Percentiles rank a stretch among this genome's conserved stretches.
phyloP scores from a whole-genome alignment of 1,140 invertebrate species.

The Drosophila ercepeae region DNA sequence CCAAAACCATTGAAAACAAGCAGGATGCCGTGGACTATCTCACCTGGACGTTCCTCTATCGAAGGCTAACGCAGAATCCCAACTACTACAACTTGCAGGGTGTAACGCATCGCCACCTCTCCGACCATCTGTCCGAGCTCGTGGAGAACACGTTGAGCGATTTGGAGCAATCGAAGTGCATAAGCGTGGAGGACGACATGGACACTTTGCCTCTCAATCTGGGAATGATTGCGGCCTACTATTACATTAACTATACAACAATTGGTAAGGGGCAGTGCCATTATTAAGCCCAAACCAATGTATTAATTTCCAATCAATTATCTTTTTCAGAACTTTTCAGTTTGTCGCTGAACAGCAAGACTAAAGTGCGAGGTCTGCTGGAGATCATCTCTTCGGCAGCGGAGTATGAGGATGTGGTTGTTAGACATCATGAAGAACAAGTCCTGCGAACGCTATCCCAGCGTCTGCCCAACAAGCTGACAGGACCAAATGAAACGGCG shows the following conservation, averaged over 20 bases:
- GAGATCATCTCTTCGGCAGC: conserved; percentile 99
- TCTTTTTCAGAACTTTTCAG: conserved; percentile 94
- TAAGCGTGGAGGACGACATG: conserved; percentile 99
- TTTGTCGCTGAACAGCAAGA: conserved; percentile 97
- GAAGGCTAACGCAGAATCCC: conserved; percentile 98
- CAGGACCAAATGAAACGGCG: conserved; percentile 85
- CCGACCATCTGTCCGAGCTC: conserved; percentile 98
- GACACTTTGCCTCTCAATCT: conserved; percentile 97
- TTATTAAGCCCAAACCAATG: not conserved
- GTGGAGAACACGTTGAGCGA: conserved; percentile 98
- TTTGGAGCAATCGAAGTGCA: conserved; percentile 98
- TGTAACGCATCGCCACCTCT: conserved; percentile 97
- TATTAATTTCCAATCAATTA: not conserved
- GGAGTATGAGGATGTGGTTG: conserved; percentile 97
- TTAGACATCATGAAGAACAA: conserved; percentile 97
- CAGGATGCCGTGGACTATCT: conserved; percentile 99
- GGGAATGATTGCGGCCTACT: conserved; percentile 99
- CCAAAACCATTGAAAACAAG: conserved; percentile 99
- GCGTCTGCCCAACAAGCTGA: conserved; percentile 91
- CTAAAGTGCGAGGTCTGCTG: conserved; percentile 97
- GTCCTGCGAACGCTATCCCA: conserved; percentile 92
- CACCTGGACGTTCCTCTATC: conserved; percentile 99
- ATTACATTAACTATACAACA: conserved; percentile 99
- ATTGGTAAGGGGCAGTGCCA: conserved; percentile 88
- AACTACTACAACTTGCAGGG: conserved; percentile 99